These are phyloP conservation scores for Cyclophora punctaria DNA, from an alignment of 2,888 invertebrate species.

Conservation along the genomic window DNA sequence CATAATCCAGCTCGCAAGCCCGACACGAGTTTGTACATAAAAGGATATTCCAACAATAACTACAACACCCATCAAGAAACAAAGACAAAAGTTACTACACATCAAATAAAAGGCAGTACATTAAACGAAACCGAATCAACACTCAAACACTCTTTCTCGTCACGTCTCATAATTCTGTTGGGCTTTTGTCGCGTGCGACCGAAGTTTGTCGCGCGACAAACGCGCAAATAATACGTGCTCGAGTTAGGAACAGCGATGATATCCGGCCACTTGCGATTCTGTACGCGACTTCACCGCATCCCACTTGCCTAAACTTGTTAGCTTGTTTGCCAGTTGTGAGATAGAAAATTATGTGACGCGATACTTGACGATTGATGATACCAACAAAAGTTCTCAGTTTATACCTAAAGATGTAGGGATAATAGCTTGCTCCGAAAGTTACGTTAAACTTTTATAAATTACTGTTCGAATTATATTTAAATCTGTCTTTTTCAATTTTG, in stretches of 20 bases:
- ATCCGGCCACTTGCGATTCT: conserved; percentile 28
- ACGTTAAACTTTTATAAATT: too few species aligned
- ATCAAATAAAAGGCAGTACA: conserved; percentile 3
- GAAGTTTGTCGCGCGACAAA: conserved; percentile 31
- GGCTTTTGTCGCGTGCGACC: conserved; percentile 28
- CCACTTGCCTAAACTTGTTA: conserved; percentile 30
- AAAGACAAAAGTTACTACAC: too few species aligned
- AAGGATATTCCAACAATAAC: too few species aligned
- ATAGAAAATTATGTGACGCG: conserved; percentile 14
- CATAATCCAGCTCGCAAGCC: too few species aligned
- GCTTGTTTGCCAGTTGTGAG: conserved; percentile 15
- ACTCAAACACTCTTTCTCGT: conserved; percentile 19
- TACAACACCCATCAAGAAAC: too few species aligned
- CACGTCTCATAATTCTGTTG: conserved; percentile 33
- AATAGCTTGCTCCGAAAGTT: too few species aligned
- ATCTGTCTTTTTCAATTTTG: too few species aligned
- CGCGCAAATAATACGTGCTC: conserved; percentile 34
- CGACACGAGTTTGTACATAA: too few species aligned
- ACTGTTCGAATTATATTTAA: too few species aligned
- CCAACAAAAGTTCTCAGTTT: not conserved
- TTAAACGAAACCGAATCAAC: conserved; percentile 13
- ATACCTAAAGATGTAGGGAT: too few species aligned
- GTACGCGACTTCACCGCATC: conserved; percentile 26
- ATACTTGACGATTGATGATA: conserved; percentile 10
- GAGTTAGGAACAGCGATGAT: conserved; percentile 15